Evolutionary conservation across 2,888 invertebrate species (phyloP).

Genomic region (Mesoligia furuncula): DNA sequence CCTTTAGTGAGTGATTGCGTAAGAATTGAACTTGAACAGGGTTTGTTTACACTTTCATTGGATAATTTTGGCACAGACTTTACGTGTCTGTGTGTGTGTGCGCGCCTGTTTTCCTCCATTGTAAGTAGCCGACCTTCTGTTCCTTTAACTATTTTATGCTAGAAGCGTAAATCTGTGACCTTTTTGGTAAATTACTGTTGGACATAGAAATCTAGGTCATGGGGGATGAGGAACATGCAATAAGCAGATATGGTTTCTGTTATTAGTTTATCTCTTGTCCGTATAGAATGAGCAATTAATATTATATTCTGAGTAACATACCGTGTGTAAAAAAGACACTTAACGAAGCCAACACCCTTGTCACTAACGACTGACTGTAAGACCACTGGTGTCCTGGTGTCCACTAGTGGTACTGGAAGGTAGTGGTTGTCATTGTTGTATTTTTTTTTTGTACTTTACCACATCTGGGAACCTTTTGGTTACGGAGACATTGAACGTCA

Average conservation of each 20-base stretch:
- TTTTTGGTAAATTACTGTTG: slow-evolving; percentile 4
- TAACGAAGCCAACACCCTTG: too few species aligned
- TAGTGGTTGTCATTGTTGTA: too few species aligned
- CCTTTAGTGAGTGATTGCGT: neutral
- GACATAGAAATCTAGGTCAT: slow-evolving; percentile 30
- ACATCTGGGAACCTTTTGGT: too few species aligned
- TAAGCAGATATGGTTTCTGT: slow-evolving; percentile 14
- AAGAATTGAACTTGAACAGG: neutral
- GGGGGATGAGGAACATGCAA: slow-evolving; percentile 7
- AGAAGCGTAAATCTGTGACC: slow-evolving; percentile 8
- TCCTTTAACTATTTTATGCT: neutral
- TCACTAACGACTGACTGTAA: too few species aligned
- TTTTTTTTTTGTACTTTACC: too few species aligned
- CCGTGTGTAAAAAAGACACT: too few species aligned
- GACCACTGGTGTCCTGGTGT: too few species aligned
- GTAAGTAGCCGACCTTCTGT: neutral
- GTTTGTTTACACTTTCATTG: neutral
- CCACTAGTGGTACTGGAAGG: too few species aligned
- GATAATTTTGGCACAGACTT: neutral
- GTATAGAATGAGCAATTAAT: neutral
- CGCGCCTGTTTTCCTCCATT: neutral
- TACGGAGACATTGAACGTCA: too few species aligned
- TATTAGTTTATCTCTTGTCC: neutral
- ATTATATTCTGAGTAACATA: neutral
- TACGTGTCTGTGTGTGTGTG: neutral